Percentiles rank a stretch among this genome's conserved stretches.
Evolutionary conservation across 2,888 invertebrate genomes (phyloP).

Genomic region (Melanostoma scalare): DNA sequence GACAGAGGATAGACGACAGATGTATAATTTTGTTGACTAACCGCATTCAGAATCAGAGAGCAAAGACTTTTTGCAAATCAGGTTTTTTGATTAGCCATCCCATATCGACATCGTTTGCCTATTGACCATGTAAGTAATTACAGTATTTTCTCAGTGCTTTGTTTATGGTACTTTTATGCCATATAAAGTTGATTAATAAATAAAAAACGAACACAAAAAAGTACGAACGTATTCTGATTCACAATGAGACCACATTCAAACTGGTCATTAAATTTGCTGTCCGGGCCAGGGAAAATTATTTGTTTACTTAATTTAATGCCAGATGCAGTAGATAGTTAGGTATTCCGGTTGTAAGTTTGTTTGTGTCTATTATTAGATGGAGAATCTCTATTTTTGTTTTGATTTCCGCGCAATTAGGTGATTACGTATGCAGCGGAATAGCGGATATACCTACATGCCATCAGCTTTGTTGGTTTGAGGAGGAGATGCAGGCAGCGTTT

Average conservation of each 20-base stretch:
- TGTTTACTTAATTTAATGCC: conserved; percentile 13
- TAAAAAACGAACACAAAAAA: background rate
- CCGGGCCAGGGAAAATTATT: background rate
- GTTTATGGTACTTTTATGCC: background rate
- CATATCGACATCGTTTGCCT: too few relatives aligned
- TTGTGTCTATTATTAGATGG: conserved; percentile 44
- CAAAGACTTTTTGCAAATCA: conserved; percentile 5
- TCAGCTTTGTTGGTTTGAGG: background rate
- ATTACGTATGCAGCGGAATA: conserved; percentile 5
- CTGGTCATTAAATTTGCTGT: too few relatives aligned
- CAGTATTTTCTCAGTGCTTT: background rate
- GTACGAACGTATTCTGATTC: background rate
- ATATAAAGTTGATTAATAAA: too few relatives aligned
- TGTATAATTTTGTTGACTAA: background rate
- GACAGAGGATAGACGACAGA: background rate
- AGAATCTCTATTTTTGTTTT: conserved; percentile 40
- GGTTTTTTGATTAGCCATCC: background rate
- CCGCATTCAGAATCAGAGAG: background rate
- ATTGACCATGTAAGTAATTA: conserved; percentile 21
- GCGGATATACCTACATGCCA: too few relatives aligned
- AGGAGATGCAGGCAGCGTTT: background rate
- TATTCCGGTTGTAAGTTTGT: conserved; percentile 54
- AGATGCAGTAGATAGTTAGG: background rate
- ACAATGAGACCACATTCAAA: too few relatives aligned
- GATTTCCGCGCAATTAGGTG: conserved; percentile 56